Percentiles rank a stretch among this genome's conserved stretches.
phyloP scores from a whole-genome alignment of 2,797 vertebrate species.

The Hydrolagus colliei region DNA sequence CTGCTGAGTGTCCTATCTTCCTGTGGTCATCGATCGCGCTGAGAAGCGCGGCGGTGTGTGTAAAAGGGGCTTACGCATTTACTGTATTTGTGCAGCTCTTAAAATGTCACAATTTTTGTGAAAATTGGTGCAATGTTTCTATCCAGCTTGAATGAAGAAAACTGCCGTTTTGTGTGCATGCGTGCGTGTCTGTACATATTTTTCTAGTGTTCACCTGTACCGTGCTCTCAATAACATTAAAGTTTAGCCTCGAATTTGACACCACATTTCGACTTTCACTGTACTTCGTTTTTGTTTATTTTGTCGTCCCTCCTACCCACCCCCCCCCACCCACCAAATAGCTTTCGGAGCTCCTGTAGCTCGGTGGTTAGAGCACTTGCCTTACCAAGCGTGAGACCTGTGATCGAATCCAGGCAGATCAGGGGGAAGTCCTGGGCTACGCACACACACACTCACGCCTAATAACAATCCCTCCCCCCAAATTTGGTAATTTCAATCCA shows the following conservation, averaged over 20 bases:
- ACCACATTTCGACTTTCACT: neutral
- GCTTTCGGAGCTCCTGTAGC: too few species aligned
- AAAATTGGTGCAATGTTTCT: slow-evolving; percentile 20
- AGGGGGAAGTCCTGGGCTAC: too few species aligned
- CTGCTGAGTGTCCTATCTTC: neutral
- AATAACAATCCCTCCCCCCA: too few species aligned
- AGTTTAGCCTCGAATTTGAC: slow-evolving; percentile 9
- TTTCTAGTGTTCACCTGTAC: neutral
- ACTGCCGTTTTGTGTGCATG: neutral
- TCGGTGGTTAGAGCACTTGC: too few species aligned
- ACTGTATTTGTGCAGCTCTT: neutral
- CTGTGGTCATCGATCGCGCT: neutral
- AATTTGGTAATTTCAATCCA: too few species aligned
- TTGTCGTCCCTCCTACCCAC: neutral
- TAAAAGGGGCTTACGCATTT: neutral
- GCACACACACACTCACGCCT: too few species aligned
- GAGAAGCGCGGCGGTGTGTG: neutral
- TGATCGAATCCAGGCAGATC: too few species aligned
- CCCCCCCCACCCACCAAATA: too few species aligned
- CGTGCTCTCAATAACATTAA: neutral
- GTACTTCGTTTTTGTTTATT: neutral
- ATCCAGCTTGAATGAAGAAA: neutral
- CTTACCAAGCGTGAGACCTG: neutral
- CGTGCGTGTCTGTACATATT: slow-evolving; percentile 2
- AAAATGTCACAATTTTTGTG: neutral